phyloP scores from a whole-genome alignment of 2,113 vertebrate species.

The Clarias gariepinus region DNA sequence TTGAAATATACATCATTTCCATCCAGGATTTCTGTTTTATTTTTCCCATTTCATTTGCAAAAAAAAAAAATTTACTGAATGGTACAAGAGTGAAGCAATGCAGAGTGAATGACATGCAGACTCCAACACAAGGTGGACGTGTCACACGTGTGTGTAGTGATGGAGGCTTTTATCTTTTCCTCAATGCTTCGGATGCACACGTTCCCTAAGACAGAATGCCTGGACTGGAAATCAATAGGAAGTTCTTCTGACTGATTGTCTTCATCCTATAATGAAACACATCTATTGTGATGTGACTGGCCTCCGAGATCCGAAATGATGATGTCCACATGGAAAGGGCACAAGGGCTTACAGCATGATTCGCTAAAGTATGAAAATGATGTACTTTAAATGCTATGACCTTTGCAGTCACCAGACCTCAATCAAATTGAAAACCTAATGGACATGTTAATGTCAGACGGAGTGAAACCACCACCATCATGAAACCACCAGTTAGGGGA shows the following conservation, averaged over 20 bases:
- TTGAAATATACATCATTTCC: slow-evolving; percentile 24
- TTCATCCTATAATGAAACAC: background rate
- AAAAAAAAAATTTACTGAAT: background rate
- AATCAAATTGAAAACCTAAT: background rate
- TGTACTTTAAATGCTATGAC: background rate
- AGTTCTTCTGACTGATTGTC: background rate
- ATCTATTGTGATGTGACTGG: background rate
- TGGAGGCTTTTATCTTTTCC: background rate
- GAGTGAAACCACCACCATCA: background rate
- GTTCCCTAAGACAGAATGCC: background rate
- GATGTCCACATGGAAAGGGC: background rate
- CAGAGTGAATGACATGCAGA: background rate
- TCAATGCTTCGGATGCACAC: background rate
- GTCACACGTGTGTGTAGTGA: background rate
- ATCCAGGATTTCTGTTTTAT: background rate
- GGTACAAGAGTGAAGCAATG: background rate
- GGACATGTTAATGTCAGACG: no score
- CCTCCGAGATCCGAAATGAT: background rate
- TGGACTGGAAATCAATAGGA: background rate
- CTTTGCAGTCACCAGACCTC: background rate
- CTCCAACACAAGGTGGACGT: background rate
- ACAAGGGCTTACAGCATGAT: background rate
- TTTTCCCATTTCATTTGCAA: background rate
- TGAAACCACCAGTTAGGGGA: background rate
- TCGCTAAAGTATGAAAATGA: background rate